These are phyloP conservation scores for Scortum barcoo DNA, from an alignment of 2,113 vertebrate species.

Conservation along the genomic window DNA sequence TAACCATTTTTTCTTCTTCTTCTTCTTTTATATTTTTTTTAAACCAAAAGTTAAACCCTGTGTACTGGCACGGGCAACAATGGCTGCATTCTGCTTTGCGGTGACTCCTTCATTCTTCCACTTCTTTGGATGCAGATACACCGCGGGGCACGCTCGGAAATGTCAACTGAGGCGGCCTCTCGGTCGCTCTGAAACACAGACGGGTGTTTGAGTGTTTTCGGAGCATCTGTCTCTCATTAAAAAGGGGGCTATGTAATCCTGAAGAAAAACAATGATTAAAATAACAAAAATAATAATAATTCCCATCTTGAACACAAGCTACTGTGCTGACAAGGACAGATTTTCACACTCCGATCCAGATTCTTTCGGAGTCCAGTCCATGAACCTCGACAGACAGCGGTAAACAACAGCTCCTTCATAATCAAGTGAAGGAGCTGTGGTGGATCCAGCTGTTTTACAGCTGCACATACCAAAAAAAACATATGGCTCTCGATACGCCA, in stretches of 20 bases:
- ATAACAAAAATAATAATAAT: too few species aligned
- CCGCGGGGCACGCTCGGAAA: slow-evolving; percentile 45
- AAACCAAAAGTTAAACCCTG: slow-evolving; percentile 29
- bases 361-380: slow-evolving; percentile 33
- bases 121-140: slow-evolving; percentile 32
- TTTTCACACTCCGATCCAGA: slow-evolving; percentile 24
- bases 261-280: background rate
- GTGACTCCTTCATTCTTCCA: slow-evolving; percentile 77
- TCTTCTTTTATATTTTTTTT: too few species aligned
- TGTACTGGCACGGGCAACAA: slow-evolving; percentile 58
- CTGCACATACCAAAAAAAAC: slow-evolving; percentile 44
- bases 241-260: background rate
- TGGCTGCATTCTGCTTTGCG: slow-evolving; percentile 44
- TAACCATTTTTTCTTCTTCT: slow-evolving; percentile 20
- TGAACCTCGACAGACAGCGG: slow-evolving; percentile 37
- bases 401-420: slow-evolving; percentile 59
- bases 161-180: slow-evolving; percentile 53
- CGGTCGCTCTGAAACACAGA: background rate
- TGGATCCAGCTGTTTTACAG: slow-evolving; percentile 75
- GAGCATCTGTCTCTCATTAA: background rate
- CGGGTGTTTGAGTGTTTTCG: slow-evolving; percentile 12
- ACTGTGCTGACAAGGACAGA: background rate
- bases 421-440: slow-evolving; percentile 55
- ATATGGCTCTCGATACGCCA: slow-evolving; percentile 33
- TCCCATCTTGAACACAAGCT: background rate